Base-by-base conservation (phyloP, 1,140 invertebrate species). In the Bombus pascuorum region DNA sequence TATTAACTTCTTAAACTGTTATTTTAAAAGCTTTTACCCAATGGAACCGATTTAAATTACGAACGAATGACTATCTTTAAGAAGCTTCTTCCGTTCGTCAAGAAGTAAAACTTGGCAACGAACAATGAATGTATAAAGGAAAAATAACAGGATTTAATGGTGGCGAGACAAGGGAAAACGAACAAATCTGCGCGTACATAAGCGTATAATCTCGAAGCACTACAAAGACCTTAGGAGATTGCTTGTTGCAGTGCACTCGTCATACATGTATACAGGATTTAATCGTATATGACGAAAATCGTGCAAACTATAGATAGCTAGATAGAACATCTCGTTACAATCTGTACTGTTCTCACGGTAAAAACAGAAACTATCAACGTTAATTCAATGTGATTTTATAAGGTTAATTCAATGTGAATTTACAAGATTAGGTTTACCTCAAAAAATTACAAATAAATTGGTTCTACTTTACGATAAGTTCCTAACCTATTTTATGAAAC, bases 121-220 rank as follows among this genome's bases (percentile, higher is more conserved):
- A 39, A 22, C 9, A 66, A 68, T 3, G 62, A 1, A 42, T 12
- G 75, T 62, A 28, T 12, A 62, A 62, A 44, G 18, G 10, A 42
- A 68, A 75, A 59, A 71, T 70, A 70, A 72, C 68, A 25, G 12
- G 25, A 53, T 22, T 25, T 62, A 80, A 80, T 22, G 37, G 28
- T 18, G 3, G 15, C 42, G 62, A 72, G 68, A 71, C 66, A 65
- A 18, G 18, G 37, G 68, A 81, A 73, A 22, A 53, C 71, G 44
- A 72, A 44, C 18, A 73, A 81, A 22, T 57, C 59, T 28, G 59
- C 44, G 53, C 71, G 28, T 74, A 74, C 71, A 25, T 81, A 74
- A 81, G 59, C 34, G 59, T 66, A 81, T 81, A 81, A 85, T 85
- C 77, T 85, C 71, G 83, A 85, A 85, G 83, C 83, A 81, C 78